These are phyloP conservation scores for Drosophila elegans DNA, from an alignment of 1,140 invertebrate species.

Conservation along the genomic window DNA sequence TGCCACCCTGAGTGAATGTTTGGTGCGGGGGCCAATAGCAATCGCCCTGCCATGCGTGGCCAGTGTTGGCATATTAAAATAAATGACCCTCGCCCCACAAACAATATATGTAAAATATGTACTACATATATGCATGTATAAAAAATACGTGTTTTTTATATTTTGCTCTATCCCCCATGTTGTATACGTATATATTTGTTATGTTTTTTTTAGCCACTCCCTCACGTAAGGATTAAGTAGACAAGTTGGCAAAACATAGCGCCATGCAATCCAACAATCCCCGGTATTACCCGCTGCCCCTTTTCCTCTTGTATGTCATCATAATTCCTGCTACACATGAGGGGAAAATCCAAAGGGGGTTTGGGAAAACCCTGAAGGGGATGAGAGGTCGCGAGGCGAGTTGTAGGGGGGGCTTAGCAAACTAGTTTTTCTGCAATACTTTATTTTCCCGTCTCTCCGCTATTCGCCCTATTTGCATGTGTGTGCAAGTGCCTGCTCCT, in stretches of 20 bases:
- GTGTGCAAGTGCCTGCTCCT: slow-evolving; percentile 13
- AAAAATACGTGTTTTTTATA: slow-evolving; percentile 19
- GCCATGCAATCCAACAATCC: slow-evolving; percentile 40
- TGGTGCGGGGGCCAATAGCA: slow-evolving; percentile 40
- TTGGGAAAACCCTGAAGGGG: slow-evolving; percentile 1
- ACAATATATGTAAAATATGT: slow-evolving; percentile 36
- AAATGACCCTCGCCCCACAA: slow-evolving; percentile 60
- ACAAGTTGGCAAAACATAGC: slow-evolving; percentile 73
- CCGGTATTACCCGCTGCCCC: slow-evolving; percentile 14
- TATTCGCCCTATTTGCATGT: slow-evolving; percentile 33
- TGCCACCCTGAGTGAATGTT: slow-evolving; percentile 14
- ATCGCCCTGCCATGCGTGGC: slow-evolving; percentile 25
- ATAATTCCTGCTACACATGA: slow-evolving; percentile 51
- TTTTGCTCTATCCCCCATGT: neutral
- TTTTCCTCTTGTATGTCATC: slow-evolving; percentile 32
- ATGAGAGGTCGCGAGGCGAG: neutral
- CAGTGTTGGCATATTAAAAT: slow-evolving; percentile 73
- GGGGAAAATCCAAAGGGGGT: slow-evolving; percentile 14
- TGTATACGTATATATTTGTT: slow-evolving; percentile 7
- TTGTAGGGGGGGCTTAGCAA: slow-evolving; percentile 18
- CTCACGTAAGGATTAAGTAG: slow-evolving; percentile 67
- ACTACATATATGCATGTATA: slow-evolving; percentile 8
- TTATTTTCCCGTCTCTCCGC: slow-evolving; percentile 16
- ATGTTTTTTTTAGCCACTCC: slow-evolving; percentile 45
- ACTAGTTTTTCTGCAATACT: slow-evolving; percentile 48